Evolutionary conservation across 1,140 invertebrate species (phyloP).

Genomic region (Lasioglossum albipes): DNA sequence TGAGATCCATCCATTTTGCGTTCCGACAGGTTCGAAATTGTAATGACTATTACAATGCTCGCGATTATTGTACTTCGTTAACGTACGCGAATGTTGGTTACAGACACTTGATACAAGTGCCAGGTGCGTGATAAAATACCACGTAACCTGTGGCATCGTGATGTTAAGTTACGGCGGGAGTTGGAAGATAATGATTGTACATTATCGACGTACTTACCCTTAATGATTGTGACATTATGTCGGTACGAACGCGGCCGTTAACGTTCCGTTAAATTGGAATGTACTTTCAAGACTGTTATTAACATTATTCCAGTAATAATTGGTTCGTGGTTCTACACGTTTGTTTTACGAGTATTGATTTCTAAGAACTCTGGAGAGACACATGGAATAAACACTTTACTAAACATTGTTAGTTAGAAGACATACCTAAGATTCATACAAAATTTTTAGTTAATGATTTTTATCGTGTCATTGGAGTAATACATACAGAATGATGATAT

Average conservation of each 20-base stretch:
- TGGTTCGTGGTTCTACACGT: not conserved
- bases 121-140: not conserved
- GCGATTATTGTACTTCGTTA: slow-evolving; percentile 7
- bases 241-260: not conserved
- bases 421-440: too few species aligned
- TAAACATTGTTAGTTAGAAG: too few species aligned
- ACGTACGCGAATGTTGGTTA: not conserved
- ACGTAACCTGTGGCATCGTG: not conserved
- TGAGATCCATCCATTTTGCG: too few species aligned
- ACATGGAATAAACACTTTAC: too few species aligned
- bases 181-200: slow-evolving; percentile 5
- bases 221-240: not conserved
- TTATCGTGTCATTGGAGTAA: too few species aligned
- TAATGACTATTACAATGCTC: not conserved
- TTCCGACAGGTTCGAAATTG: not conserved
- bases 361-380: too few species aligned
- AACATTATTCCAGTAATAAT: not conserved
- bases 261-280: not conserved
- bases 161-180: not conserved
- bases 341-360: too few species aligned
- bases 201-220: slow-evolving; percentile 4
- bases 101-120: not conserved
- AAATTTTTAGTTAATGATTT: too few species aligned
- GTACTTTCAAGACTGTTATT: not conserved
- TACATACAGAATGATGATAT: too few species aligned